These are phyloP conservation scores for Otocyon megalotis DNA, from an alignment of 2,113 vertebrate species.

Conservation along the genomic window DNA sequence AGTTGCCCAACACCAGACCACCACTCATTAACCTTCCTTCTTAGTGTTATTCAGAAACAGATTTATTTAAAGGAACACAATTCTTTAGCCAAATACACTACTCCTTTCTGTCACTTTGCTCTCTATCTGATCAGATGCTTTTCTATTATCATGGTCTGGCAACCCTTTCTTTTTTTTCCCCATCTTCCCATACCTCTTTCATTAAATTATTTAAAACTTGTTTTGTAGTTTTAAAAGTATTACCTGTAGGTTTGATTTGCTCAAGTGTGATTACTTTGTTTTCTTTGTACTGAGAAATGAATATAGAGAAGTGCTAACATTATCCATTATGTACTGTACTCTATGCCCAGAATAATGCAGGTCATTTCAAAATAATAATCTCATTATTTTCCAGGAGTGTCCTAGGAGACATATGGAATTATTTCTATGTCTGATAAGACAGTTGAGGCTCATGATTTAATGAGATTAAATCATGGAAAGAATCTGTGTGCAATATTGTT, in stretches of 20 bases:
- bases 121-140: not conserved
- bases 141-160: fast-evolving
- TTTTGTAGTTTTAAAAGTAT: not conserved
- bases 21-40: fast-evolving
- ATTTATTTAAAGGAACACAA: not conserved
- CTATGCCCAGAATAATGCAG: not conserved
- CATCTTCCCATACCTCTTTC: not conserved
- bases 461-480: not conserved
- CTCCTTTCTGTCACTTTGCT: not conserved
- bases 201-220: not conserved
- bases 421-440: not conserved
- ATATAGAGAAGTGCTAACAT: not conserved
- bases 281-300: not conserved
- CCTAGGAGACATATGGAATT: not conserved
- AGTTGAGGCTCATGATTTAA: not conserved
- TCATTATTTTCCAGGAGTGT: not conserved
- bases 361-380: not conserved
- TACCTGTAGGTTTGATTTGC: not conserved
- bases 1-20: not conserved
- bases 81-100: not conserved
- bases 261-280: not conserved
- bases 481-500: not conserved
- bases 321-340: not conserved
- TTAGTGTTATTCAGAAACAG: not conserved
- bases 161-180: not conserved